Percentiles rank a stretch among this genome's conserved stretches.
These are phyloP conservation scores for Tadarida brasiliensis DNA, from an alignment of 2,797 vertebrate genomes.

Conservation along the genomic window DNA sequence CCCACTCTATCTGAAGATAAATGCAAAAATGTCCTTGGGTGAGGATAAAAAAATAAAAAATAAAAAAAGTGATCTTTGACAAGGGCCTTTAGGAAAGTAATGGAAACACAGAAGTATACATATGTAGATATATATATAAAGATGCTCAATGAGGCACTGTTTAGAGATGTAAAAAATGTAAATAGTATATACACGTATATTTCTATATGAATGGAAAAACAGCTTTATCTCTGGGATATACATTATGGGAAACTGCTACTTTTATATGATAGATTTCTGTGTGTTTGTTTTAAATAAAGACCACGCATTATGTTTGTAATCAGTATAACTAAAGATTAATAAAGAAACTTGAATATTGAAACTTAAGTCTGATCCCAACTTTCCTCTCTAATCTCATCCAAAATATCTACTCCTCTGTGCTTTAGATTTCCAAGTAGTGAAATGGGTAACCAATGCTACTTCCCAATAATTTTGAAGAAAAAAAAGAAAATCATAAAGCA, in stretches of 20 bases:
- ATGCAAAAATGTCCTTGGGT: no score
- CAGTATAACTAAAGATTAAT: conserved; percentile 24
- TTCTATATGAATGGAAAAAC: neutral
- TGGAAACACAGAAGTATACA: neutral
- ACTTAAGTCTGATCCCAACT: neutral
- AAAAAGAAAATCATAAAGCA: neutral
- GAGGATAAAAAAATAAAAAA: neutral
- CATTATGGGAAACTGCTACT: neutral
- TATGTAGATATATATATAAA: neutral
- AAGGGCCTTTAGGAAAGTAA: conserved; percentile 23
- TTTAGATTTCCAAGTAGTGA: conserved; percentile 19
- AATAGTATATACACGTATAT: neutral
- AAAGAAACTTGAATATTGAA: conserved; percentile 1
- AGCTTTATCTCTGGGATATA: neutral
- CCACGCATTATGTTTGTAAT: neutral
- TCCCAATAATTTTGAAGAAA: neutral
- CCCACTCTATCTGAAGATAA: no score
- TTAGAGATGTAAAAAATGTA: neutral
- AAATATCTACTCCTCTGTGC: neutral
- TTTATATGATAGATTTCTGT: neutral
- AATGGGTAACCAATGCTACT: conserved; percentile 3
- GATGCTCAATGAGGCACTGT: neutral
- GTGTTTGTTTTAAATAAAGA: conserved; percentile 52
- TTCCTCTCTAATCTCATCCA: conserved; percentile 6
- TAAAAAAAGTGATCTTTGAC: neutral